Conservation (phyloP, 2,888 invertebrate species). For the Hypsopygia costalis region DNA sequence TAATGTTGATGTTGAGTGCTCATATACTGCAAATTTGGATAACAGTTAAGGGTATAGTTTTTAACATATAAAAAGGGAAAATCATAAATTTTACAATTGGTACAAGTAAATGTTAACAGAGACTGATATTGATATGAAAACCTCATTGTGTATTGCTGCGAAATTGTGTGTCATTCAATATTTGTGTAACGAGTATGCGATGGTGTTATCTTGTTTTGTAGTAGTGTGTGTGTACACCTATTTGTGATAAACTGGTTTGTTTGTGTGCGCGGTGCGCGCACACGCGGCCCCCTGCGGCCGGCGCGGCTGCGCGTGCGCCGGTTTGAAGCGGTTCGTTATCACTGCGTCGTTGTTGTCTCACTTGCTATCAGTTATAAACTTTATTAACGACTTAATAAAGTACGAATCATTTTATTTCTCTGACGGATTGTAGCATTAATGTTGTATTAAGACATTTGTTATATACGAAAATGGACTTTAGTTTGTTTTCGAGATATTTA, state of each 20-base stretch:
- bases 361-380: conserved; percentile 35
- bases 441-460: not conserved
- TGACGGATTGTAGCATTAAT: not conserved
- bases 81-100: too few species aligned
- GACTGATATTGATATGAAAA: too few species aligned
- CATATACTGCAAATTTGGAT: too few species aligned
- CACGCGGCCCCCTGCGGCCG: conserved; percentile 67
- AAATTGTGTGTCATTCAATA: conserved; percentile 47
- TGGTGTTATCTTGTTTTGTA: conserved; percentile 44
- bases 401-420: not conserved
- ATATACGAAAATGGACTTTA: not conserved
- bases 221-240: conserved; percentile 25
- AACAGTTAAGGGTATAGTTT: too few species aligned
- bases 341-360: conserved; percentile 44
- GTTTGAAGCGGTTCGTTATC: conserved; percentile 69
- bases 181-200: conserved; percentile 40
- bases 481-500: too few species aligned
- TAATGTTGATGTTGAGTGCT: too few species aligned
- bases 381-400: conserved; percentile 40
- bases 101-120: too few species aligned
- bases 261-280: conserved; percentile 33
- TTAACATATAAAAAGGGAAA: too few species aligned
- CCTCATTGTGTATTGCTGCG: conserved; percentile 19
- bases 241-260: conserved; percentile 14
- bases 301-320: conserved; percentile 54